Percentiles rank a stretch among this genome's conserved stretches.
Conservation (phyloP, 2,888 invertebrate species). For the Aricia artaxerxes region DNA sequence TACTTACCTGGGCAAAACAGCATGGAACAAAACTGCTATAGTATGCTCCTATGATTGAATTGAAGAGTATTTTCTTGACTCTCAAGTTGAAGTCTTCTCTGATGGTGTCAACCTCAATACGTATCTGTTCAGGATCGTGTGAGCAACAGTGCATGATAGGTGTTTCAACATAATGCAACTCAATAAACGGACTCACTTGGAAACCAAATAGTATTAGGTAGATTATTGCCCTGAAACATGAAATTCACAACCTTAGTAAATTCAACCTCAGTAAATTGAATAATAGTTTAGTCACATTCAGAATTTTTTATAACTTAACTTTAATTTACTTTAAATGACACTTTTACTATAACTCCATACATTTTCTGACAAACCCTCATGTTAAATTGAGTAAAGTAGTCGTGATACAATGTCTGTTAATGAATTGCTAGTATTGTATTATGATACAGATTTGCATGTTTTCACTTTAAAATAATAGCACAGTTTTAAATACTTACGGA, state of each 20-base stretch:
- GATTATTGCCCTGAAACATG: slow-evolving; percentile 83
- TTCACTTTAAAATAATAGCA: too few relatives aligned
- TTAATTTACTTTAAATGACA: too few relatives aligned
- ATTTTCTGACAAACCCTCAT: too few relatives aligned
- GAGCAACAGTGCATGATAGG: slow-evolving; percentile 89
- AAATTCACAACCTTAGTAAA: background rate
- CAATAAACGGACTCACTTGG: slow-evolving; percentile 88
- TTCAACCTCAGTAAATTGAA: background rate
- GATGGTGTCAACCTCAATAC: slow-evolving; percentile 92
- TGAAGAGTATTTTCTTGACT: slow-evolving; percentile 92
- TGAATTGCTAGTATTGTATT: too few relatives aligned
- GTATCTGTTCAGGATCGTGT: slow-evolving; percentile 84
- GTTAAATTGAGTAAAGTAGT: too few relatives aligned
- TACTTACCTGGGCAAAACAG: slow-evolving; percentile 90
- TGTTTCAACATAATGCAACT: slow-evolving; percentile 74
- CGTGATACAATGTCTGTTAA: too few relatives aligned
- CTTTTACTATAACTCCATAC: too few relatives aligned
- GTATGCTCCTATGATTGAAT: slow-evolving; percentile 91
- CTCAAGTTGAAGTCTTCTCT: slow-evolving; percentile 93
- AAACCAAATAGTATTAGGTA: slow-evolving; percentile 92
- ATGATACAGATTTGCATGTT: too few relatives aligned
- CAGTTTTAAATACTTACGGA: slow-evolving; percentile 85
- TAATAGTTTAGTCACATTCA: too few relatives aligned
- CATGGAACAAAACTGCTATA: slow-evolving; percentile 94
- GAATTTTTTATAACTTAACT: too few relatives aligned